Conservation (phyloP, 2,113 vertebrate genomes). For the Notothenia coriiceps region DNA sequence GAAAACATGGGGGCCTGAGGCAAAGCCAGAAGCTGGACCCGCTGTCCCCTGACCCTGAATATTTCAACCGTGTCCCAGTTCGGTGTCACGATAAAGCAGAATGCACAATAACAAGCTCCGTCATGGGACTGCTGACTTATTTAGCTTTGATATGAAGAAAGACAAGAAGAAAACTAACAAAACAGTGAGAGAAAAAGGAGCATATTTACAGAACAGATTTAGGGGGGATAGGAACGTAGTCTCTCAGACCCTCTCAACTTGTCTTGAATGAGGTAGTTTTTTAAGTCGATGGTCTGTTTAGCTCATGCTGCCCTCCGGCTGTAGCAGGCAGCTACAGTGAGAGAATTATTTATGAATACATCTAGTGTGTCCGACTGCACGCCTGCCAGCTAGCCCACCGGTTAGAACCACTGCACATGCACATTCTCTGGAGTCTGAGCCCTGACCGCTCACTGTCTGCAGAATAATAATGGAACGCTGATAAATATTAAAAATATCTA, state of each 20-base stretch:
- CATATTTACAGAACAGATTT: conserved; percentile 12
- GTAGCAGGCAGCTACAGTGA: conserved; percentile 45
- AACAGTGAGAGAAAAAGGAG: conserved; percentile 6
- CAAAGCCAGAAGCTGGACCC: conserved; percentile 22
- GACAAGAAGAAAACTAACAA: not conserved
- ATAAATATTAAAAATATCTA: conserved; percentile 3
- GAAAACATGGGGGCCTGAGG: conserved; percentile 5
- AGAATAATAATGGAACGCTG: conserved; percentile 33
- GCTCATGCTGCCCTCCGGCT: conserved; percentile 39
- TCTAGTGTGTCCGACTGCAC: conserved; percentile 47
- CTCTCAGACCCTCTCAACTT: not conserved
- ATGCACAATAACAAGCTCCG: conserved; percentile 15
- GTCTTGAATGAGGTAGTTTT: conserved; percentile 45
- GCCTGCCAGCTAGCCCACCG: conserved; percentile 32
- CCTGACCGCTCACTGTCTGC: conserved; percentile 6
- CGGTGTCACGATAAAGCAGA: conserved; percentile 32
- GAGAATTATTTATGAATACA: conserved; percentile 71
- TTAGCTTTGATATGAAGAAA: conserved; percentile 33
- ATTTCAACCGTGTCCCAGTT: conserved; percentile 52
- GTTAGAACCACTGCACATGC: conserved; percentile 26
- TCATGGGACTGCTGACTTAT: conserved; percentile 16
- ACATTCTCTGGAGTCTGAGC: conserved; percentile 35
- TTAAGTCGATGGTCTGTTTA: conserved; percentile 46
- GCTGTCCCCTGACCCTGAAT: conserved; percentile 39
- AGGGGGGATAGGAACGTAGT: conserved; percentile 1